phyloP scores from a whole-genome alignment of 1,140 invertebrate species.

The Philotrypesis tridentata region DNA sequence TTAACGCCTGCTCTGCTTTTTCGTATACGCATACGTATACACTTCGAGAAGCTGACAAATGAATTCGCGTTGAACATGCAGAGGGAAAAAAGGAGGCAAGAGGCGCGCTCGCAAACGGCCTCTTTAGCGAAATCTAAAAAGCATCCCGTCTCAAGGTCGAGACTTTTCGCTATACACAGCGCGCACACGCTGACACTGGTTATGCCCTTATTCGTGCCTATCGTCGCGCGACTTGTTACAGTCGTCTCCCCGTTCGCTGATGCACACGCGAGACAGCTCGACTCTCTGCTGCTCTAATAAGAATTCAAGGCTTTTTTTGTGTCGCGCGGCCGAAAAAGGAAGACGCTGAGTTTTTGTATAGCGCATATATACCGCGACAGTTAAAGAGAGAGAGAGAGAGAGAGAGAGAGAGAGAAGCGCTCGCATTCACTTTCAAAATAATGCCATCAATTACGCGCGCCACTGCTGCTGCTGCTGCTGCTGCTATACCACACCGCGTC shows the following conservation, averaged over 20 bases:
- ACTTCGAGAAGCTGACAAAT: slow-evolving; percentile 13
- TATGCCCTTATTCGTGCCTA: slow-evolving; percentile 20
- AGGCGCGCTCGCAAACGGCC: not conserved
- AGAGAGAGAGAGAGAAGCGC: no score
- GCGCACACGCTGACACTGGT: not conserved
- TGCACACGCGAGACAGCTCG: no score
- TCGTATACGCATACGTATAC: not conserved
- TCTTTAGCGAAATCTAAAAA: slow-evolving; percentile 2
- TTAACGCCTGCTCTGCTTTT: not conserved
- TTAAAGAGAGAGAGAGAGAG: no score
- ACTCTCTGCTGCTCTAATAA: not conserved
- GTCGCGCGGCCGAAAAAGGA: not conserved
- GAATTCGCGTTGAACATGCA: no score
- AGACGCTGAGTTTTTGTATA: not conserved
- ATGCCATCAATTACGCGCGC: slow-evolving; percentile 31
- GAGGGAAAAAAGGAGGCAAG: not conserved
- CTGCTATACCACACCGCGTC: not conserved
- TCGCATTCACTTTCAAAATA: slow-evolving; percentile 17
- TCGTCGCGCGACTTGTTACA: not conserved
- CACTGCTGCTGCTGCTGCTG: not conserved
- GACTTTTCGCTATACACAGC: no score
- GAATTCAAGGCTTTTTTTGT: slow-evolving; percentile 15
- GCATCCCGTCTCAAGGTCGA: slow-evolving; percentile 2
- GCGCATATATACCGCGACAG: no score
- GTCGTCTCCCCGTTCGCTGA: not conserved